These are phyloP conservation scores for Centruroides vittatus DNA, from an alignment of 1,140 invertebrate genomes.

Conservation along the genomic window DNA sequence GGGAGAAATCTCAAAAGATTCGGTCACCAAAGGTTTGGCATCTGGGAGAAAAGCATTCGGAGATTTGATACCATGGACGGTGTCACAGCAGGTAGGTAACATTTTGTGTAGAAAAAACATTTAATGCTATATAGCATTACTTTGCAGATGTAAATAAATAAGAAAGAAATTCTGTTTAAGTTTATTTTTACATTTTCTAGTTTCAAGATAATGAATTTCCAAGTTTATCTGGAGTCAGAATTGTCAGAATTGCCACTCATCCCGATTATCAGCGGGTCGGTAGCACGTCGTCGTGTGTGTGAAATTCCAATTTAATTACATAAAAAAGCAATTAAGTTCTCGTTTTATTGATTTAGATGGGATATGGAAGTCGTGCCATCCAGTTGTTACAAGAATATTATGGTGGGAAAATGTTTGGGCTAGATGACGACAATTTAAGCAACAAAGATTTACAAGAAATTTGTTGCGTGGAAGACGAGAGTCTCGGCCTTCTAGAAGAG, in stretches of 20 bases:
- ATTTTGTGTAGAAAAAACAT: too few relatives aligned
- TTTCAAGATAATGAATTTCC: conserved; percentile 90
- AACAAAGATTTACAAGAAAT: too few relatives aligned
- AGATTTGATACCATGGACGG: conserved; percentile 96
- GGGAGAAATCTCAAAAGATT: conserved; percentile 75
- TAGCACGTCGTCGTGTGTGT: not conserved
- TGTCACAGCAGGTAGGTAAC: conserved; percentile 62
- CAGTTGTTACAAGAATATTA: conserved; percentile 78
- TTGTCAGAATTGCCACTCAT: conserved; percentile 95
- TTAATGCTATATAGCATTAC: too few relatives aligned
- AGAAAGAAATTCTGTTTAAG: too few relatives aligned
- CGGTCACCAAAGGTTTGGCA: conserved; percentile 58
- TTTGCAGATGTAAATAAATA: too few relatives aligned
- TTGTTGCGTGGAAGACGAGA: too few relatives aligned
- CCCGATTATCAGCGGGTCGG: conserved; percentile 85
- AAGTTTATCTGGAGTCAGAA: conserved; percentile 69
- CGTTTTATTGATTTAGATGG: conserved; percentile 50
- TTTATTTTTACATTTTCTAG: conserved; percentile 15
- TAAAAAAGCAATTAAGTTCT: conserved; percentile 7
- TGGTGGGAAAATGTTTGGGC: conserved; percentile 41
- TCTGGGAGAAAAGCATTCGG: conserved; percentile 80
- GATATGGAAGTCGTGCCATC: conserved; percentile 79
- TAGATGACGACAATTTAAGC: not conserved
- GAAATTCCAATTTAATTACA: not conserved
- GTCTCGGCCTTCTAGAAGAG: conserved; percentile 5